These are phyloP conservation scores for Acanthiza pusilla DNA, from an alignment of 2,797 vertebrate species.

Conservation along the genomic window DNA sequence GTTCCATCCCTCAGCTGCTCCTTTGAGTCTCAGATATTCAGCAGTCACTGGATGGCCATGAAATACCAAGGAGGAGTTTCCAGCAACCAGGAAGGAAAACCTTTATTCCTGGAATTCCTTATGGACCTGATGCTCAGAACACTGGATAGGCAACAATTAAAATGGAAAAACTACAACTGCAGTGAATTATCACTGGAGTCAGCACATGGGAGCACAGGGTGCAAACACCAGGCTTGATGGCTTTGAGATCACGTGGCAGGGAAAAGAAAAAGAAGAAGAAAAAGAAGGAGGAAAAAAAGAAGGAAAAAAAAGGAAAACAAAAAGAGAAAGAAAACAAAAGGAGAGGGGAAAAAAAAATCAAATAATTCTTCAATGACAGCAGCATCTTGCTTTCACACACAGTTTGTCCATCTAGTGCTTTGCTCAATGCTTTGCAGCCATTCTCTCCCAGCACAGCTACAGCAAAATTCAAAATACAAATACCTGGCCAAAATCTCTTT, in stretches of 20 bases:
- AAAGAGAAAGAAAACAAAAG: background rate
- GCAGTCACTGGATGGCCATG: background rate
- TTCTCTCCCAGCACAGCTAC: background rate
- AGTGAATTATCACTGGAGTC: background rate
- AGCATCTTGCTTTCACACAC: background rate
- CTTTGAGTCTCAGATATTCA: background rate
- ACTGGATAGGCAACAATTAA: background rate
- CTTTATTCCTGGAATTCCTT: background rate
- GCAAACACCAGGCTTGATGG: background rate
- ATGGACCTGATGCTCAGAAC: fast-evolving
- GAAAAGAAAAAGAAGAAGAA: too few relatives aligned
- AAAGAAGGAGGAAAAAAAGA: fast-evolving
- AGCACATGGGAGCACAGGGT: background rate
- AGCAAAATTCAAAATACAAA: background rate
- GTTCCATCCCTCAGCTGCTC: background rate
- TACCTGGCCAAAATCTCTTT: background rate
- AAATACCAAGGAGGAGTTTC: background rate
- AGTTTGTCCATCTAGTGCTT: background rate
- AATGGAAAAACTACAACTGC: background rate
- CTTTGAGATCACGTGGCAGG: background rate
- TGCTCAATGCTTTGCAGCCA: background rate
- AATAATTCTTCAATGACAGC: background rate
- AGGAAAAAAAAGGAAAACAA: background rate
- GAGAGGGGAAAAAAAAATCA: fast-evolving
- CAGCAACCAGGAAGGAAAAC: background rate